These are phyloP conservation scores for Neosalanx taihuensis DNA, from an alignment of 2,797 vertebrate genomes.

Conservation along the genomic window DNA sequence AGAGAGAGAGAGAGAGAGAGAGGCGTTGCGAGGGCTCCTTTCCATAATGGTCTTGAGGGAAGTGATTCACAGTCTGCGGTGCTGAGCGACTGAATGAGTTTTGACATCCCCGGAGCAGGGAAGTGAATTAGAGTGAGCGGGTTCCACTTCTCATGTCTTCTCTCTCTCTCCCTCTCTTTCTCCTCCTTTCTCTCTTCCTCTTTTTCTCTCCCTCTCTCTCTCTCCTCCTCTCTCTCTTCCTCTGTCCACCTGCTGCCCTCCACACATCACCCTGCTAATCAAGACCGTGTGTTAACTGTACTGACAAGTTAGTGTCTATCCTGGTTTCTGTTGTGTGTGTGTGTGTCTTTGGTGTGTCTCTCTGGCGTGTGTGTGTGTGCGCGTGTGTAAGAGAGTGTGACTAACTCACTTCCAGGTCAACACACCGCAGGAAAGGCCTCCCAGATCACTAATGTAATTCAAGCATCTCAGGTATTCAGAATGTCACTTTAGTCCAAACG, in stretches of 20 bases:
- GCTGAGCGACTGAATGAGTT: background rate
- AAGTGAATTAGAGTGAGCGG: background rate
- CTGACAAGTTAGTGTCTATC: background rate
- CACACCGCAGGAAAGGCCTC: no score
- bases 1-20: background rate
- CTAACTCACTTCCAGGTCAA: background rate
- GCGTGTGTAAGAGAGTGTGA: background rate
- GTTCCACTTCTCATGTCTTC: background rate
- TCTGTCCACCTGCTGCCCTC: background rate
- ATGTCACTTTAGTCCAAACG: background rate
- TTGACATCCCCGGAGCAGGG: background rate
- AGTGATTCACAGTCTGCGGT: background rate
- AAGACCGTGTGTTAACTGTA: background rate
- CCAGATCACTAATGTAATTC: background rate
- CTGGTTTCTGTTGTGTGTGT: background rate
- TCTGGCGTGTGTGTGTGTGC: background rate
- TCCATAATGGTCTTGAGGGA: background rate
- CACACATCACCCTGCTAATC: background rate
- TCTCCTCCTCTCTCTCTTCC: background rate
- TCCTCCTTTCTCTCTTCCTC: background rate
- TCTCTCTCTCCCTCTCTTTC: background rate
- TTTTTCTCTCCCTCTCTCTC: background rate
- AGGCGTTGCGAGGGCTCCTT: background rate
- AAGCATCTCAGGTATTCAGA: background rate
- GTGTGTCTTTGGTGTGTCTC: background rate